Evolutionary conservation across 2,113 vertebrate species (phyloP).

Genomic region (Mastomys coucha): DNA sequence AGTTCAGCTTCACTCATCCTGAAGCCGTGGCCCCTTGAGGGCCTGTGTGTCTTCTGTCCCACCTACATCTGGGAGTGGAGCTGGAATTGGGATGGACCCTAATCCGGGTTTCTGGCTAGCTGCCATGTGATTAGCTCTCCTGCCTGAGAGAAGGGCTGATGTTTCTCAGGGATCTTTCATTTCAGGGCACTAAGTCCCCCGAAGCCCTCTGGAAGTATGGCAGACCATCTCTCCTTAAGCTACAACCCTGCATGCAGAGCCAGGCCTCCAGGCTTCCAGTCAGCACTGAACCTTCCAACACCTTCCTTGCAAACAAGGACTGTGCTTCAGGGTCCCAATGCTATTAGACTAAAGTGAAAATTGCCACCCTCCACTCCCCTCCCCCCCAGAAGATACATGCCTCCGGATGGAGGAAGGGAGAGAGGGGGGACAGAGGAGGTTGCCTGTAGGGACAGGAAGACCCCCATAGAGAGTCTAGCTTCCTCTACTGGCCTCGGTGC

Average conservation of each 20-base stretch:
- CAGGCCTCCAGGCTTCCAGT: not conserved
- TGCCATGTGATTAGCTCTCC: constrained; percentile 13
- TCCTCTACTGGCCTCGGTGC: not conserved
- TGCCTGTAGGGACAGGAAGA: not conserved
- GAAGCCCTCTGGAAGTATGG: not conserved
- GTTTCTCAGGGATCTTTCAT: constrained; percentile 68
- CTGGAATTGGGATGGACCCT: constrained; percentile 44
- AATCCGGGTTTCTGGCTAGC: constrained; percentile 58
- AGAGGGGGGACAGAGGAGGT: not conserved
- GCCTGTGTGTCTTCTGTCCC: not conserved
- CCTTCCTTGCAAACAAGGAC: not conserved
- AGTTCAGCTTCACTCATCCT: not conserved
- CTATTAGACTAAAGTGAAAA: not conserved
- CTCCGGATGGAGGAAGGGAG: not conserved
- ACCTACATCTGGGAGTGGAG: not conserved
- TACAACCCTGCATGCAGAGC: not conserved
- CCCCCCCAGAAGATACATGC: too few species aligned
- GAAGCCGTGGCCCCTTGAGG: not conserved
- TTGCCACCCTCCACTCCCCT: not conserved
- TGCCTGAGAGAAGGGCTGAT: not conserved
- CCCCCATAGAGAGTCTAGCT: too few species aligned
- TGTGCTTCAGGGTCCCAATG: not conserved
- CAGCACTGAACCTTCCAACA: not conserved
- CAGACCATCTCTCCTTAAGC: not conserved
- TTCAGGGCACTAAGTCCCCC: constrained; percentile 44